Evolutionary conservation across 2,797 vertebrate species (phyloP).

Genomic region (Manis crassicaudata): DNA sequence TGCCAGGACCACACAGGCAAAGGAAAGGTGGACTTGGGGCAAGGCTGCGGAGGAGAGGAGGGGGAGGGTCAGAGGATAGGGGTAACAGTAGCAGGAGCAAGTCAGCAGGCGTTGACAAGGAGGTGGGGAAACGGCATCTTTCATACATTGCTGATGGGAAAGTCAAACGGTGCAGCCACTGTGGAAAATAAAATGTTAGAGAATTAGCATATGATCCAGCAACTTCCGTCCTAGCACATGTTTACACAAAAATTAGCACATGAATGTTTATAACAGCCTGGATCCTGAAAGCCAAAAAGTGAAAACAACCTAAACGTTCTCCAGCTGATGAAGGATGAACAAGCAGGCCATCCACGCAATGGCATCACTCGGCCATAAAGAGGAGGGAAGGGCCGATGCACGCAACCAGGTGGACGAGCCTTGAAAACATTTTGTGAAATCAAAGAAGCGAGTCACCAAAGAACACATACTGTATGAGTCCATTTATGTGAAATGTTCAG

Average conservation of each 20-base stretch:
- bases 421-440: accelerated
- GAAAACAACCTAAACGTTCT: too few relatives aligned
- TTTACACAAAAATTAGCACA: accelerated
- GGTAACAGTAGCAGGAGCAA: too few relatives aligned
- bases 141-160: accelerated
- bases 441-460: accelerated
- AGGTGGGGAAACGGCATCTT: accelerated
- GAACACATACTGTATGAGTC: accelerated
- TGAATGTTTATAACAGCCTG: accelerated
- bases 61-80: accelerated
- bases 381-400: accelerated
- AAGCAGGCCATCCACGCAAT: accelerated
- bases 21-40: not conserved
- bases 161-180: accelerated
- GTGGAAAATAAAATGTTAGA: accelerated
- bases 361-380: accelerated
- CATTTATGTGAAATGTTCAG: accelerated
- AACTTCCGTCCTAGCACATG: accelerated
- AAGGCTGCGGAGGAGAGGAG: not conserved
- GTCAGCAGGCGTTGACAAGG: not conserved
- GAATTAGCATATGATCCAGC: accelerated
- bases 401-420: accelerated
- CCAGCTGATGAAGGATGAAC: accelerated
- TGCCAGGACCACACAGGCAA: not conserved
- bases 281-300: not conserved